Conservation (phyloP, 1,140 invertebrate genomes). For the Drosophila prosaltans region DNA sequence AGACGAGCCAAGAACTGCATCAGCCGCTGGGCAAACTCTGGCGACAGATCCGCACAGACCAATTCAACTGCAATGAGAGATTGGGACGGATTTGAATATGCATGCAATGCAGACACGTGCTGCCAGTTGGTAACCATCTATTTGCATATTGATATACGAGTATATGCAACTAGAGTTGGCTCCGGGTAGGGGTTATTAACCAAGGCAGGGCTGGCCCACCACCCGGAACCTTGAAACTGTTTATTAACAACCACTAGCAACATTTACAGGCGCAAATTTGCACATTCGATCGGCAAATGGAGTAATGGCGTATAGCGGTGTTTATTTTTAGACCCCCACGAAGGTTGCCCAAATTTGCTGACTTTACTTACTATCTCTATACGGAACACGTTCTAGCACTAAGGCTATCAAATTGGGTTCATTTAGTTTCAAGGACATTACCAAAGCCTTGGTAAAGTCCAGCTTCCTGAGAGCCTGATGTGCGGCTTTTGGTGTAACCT, state of each 20-base stretch:
- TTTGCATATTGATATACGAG: conserved; percentile 33
- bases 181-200: conserved; percentile 60
- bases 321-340: conserved; percentile 60
- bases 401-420: conserved; percentile 90
- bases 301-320: conserved; percentile 35
- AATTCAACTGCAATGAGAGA: conserved; percentile 88
- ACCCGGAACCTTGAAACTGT: conserved; percentile 73
- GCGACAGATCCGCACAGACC: conserved; percentile 87
- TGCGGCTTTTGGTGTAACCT: conserved; percentile 91
- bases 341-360: conserved; percentile 48
- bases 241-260: conserved; percentile 65
- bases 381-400: conserved; percentile 93
- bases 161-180: conserved; percentile 16
- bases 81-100: conserved; percentile 24
- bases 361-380: conserved; percentile 88
- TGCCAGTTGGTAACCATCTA: conserved; percentile 39
- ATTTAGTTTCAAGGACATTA: conserved; percentile 94
- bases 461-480: conserved; percentile 86
- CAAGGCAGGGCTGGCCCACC: conserved; percentile 34
- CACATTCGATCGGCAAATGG: conserved; percentile 70
- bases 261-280: conserved; percentile 58
- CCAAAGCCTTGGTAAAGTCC: conserved; percentile 89
- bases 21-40: conserved; percentile 90
- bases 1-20: conserved; percentile 88
- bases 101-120: conserved; percentile 60